A percentile compares a stretch with the other conserved stretches of the same genome.
Evolutionary conservation across 2,888 invertebrate genomes (phyloP).

Genomic region (Heteromyza rotundicornis): DNA sequence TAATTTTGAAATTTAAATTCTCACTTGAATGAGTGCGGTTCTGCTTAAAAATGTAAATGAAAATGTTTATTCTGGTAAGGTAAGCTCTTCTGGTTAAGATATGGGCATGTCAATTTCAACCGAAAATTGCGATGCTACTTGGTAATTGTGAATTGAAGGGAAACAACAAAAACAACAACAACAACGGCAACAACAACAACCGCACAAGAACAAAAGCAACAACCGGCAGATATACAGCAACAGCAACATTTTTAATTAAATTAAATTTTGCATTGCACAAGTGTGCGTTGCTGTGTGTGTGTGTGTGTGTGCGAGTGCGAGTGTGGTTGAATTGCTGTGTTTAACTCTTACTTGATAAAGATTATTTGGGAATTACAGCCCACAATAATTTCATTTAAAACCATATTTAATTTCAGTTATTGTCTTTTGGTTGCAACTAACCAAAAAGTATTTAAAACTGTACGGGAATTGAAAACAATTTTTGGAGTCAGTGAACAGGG

Average conservation of each 20-base stretch:
- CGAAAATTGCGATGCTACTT: background rate
- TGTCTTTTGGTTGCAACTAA: no score
- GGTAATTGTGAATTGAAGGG: constrained; percentile 12
- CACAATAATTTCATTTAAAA: no score
- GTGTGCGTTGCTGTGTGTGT: background rate
- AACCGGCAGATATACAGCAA: background rate
- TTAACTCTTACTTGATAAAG: no score
- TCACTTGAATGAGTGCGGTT: background rate
- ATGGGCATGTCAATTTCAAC: constrained; percentile 1
- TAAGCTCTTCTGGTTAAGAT: constrained; percentile 15
- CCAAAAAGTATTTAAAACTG: no score
- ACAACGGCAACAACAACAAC: constrained; percentile 3
- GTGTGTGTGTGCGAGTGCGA: background rate
- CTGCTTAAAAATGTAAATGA: constrained; percentile 19
- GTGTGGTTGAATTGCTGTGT: no score
- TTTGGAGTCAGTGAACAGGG: no score
- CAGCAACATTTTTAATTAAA: background rate
- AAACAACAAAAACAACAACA: background rate
- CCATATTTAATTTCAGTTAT: no score
- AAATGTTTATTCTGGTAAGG: constrained; percentile 16
- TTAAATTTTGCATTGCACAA: background rate
- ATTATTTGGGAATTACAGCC: no score
- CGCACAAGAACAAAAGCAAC: background rate
- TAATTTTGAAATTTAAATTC: constrained; percentile 16
- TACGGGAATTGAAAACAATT: no score